Evolutionary conservation across 2,888 invertebrate genomes (phyloP), one percentile per base, ranked within the genome.

Genomic region (Scaptomyza caliginosa): DNA sequence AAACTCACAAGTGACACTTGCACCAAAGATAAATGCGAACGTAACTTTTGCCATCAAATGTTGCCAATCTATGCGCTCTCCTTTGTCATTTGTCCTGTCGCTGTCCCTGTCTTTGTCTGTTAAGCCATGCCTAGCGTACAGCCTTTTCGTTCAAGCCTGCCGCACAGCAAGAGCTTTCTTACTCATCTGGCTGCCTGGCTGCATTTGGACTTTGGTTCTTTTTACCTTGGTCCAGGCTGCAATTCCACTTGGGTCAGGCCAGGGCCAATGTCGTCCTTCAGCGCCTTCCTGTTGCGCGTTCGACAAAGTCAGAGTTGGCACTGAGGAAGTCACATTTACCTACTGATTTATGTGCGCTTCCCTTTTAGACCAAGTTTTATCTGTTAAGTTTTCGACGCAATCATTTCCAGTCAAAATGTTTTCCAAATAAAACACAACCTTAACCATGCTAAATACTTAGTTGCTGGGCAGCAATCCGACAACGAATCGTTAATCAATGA

Each of bases 1-100:
- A 74, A 83, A 83, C 83, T 87, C 86, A 72, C 83, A 83, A 86
- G 82, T 80, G 82, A 86, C 85, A 86, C 85, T 78, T 82, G 83
- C 83, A 70, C 67, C 66, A 82, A 82, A 87, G 83, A 87, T 85
- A 83, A 83, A 83, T 83, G 88, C 68, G 79, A 87, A 72, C 77
- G 76, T 78, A 83, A 83, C 86, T 83, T 83, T 82, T 68, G 68
- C 86, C 88, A 83, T 83, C 88, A 83, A 85, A 87, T 78, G 86
- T 85, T 83, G 83, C 88, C 83, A 87, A 83, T 83, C 88, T 81
- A 69, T 70, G 72, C 46, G 59, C 59, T 66, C 64, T 43, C 52
- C 48, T 42, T 50, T 19, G 36, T 38, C 17, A 38, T 56, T 26
- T 30, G 17, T 17, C 28, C 42, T 21, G 6, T 3, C 39, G 11